These are phyloP conservation scores for Prionace glauca DNA, from an alignment of 2,797 vertebrate species.

Conservation along the genomic window DNA sequence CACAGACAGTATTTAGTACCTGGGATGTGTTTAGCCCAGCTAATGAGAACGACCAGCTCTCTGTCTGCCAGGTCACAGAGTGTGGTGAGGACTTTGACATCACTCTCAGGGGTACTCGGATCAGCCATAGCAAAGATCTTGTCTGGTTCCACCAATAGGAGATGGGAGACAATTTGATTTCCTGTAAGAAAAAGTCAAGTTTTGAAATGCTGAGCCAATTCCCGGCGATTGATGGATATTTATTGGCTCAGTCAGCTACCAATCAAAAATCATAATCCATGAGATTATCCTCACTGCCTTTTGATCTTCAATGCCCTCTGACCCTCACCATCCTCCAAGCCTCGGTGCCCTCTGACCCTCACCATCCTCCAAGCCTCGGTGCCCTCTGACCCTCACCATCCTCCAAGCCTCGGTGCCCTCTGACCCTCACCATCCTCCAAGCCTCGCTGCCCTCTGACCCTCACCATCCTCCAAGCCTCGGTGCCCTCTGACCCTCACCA, in stretches of 20 bases:
- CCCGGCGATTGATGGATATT: neutral
- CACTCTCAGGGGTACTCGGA: constrained; percentile 50
- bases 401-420: too few species aligned
- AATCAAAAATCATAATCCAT: neutral
- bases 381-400: too few species aligned
- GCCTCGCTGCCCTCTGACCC: too few species aligned
- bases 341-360: too few species aligned
- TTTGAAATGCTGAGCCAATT: neutral
- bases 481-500: too few species aligned
- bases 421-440: too few species aligned
- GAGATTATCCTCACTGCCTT: neutral
- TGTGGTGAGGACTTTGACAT: constrained; percentile 58
- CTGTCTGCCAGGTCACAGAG: constrained; percentile 66
- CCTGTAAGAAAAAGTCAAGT: constrained; percentile 46
- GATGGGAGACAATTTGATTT: constrained; percentile 60
- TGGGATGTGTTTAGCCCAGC: constrained; percentile 67
- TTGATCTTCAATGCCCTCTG: too few species aligned
- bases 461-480: too few species aligned
- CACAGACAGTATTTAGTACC: constrained; percentile 47
- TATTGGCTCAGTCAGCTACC: neutral
- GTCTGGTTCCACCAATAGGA: constrained; percentile 57
- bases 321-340: too few species aligned
- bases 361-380: too few species aligned
- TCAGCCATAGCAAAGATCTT: constrained; percentile 59
- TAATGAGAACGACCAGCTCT: constrained; percentile 62